Percentiles rank a stretch among this genome's conserved stretches.
phyloP scores from a whole-genome alignment of 2,888 invertebrate genomes.

The Epinotia ramella region DNA sequence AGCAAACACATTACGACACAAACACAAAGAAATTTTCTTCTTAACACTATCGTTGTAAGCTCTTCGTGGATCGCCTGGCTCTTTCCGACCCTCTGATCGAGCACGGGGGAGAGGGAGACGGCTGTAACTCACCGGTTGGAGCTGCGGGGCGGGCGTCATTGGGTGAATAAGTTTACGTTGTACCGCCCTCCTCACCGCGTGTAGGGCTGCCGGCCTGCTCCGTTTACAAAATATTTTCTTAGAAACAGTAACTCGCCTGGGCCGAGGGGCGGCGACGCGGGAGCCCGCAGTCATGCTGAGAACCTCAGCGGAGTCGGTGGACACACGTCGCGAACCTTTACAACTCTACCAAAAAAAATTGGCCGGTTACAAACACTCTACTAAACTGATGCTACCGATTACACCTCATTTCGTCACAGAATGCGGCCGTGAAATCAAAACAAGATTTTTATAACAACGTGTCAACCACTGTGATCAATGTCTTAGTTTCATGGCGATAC shows the following conservation, averaged over 20 bases:
- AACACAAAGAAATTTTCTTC: slow-evolving; percentile 82
- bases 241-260: slow-evolving; percentile 81
- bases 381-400: slow-evolving; percentile 68
- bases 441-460: slow-evolving; percentile 74
- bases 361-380: slow-evolving; percentile 72
- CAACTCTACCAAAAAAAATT: slow-evolving; percentile 76
- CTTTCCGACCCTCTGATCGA: slow-evolving; percentile 51
- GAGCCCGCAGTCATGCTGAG: slow-evolving; percentile 85
- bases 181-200: slow-evolving; percentile 73
- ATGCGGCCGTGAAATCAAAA: slow-evolving; percentile 60
- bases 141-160: slow-evolving; percentile 64
- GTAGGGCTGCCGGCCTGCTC: slow-evolving; percentile 71
- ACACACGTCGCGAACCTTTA: slow-evolving; percentile 80
- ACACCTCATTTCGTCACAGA: slow-evolving; percentile 54
- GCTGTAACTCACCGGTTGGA: slow-evolving; percentile 50
- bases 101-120: slow-evolving; percentile 61
- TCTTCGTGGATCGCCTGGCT: slow-evolving; percentile 53
- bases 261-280: slow-evolving; percentile 82
- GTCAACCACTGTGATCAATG: slow-evolving; percentile 76
- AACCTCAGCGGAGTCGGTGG: slow-evolving; percentile 81
- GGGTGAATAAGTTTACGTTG: slow-evolving; percentile 76
- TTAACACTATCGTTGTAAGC: slow-evolving; percentile 62
- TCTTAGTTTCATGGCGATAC: slow-evolving; percentile 72
- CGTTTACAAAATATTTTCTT: slow-evolving; percentile 73
- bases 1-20: slow-evolving; percentile 81